Base-by-base conservation (phyloP, 2,797 vertebrate species). In the Myiotriccus ornatus region DNA sequence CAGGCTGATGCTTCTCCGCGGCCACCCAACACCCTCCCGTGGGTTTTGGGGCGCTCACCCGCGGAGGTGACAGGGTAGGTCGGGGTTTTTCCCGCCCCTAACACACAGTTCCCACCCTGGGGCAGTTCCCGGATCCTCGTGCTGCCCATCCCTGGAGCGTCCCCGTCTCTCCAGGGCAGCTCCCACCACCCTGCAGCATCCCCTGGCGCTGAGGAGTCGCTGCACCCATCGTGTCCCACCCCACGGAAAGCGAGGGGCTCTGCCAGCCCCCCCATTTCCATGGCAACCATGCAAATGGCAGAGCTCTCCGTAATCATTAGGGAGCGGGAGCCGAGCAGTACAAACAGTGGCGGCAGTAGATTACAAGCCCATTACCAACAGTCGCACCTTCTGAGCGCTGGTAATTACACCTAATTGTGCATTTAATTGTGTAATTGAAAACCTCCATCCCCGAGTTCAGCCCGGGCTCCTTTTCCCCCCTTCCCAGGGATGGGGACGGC, bases 341-440 rank as follows among this genome's bases (percentile, higher is more conserved):
- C 97, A 98, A 98, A 98, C 97, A 98, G 97, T 70, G 97, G 97
- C 98, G 97, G 97, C 97, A 95, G 97, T 95, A 97, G 97, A 98
- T 98, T 98, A 98, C 96, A 92, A 79, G 95, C 98, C 98, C 96
- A 97, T 98, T 98, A 98, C 60, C 90, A 98, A 60, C 97, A 97
- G 97, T 97, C 95, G 91, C 85, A 68, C 97, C 97, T 97, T 97
- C 95, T 85, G 96, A 97, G 97, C 95, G 90, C 97, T 96, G 96
- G 96, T 97, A 98, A 98, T 98, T 98, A 98, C 87, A 97, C 90
- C 97, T 98, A 98, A 98, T 98, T 98, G 98, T 96, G 97, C 98
- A 98, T 98, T 98, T 98, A 98, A 98, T 98, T 98, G 97, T 97
- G 96, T 98, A 98, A 98, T 98, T 98, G 97, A 98, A 98, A 98